A percentile compares a stretch with the other conserved stretches of the same genome.
phyloP scores from a whole-genome alignment of 2,888 invertebrate species.

The Tuberolachnus salignus region DNA sequence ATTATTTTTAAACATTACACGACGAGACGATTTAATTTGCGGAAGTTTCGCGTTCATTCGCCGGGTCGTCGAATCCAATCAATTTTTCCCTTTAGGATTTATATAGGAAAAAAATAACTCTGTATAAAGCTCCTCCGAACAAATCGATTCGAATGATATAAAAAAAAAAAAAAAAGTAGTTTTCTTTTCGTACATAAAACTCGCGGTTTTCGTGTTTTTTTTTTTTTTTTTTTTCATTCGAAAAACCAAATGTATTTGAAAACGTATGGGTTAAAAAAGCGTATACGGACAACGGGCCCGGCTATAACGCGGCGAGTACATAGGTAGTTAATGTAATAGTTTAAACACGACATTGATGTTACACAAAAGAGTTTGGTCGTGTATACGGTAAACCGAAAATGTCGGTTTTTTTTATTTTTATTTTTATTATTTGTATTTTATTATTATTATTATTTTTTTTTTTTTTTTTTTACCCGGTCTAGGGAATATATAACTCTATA shows the following conservation, averaged over 20 bases:
- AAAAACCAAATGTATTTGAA: constrained; percentile 24
- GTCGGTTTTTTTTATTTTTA: no score
- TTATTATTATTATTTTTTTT: constrained; percentile 16
- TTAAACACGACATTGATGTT: constrained; percentile 34
- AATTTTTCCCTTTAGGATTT: constrained; percentile 14
- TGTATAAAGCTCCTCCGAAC: neutral
- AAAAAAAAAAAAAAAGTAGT: neutral
- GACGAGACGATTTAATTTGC: neutral
- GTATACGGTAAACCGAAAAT: constrained; percentile 6
- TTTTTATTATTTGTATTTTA: no score
- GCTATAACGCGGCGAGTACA: neutral
- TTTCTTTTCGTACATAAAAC: constrained; percentile 14
- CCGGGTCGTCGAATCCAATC: neutral
- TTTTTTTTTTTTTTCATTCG: neutral
- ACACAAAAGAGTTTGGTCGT: constrained; percentile 38
- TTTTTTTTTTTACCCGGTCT: constrained; percentile 2
- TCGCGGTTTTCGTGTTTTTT: neutral
- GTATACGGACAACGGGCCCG: neutral
- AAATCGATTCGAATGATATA: constrained; percentile 30
- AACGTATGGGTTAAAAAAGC: constrained; percentile 20
- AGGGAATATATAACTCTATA: constrained; percentile 22
- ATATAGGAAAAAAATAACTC: no score
- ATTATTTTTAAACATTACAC: no score
- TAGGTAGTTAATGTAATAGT: constrained; percentile 33
- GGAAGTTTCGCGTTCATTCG: constrained; percentile 2